Conservation (phyloP, 2,797 vertebrate species). For the Lophotriccus pileatus region DNA sequence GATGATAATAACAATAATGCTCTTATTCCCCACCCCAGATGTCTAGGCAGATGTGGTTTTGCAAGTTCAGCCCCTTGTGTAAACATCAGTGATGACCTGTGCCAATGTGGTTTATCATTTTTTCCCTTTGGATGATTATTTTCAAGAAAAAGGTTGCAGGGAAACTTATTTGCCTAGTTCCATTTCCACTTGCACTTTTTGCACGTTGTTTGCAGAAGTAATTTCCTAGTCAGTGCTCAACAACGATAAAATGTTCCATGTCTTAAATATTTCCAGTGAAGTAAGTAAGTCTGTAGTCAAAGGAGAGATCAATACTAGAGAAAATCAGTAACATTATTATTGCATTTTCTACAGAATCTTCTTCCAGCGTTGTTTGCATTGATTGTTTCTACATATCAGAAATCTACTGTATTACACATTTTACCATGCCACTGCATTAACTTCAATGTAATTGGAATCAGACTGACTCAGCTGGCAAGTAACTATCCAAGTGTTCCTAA, state of each 20-base stretch:
- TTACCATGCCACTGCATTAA: neutral
- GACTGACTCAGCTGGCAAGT: neutral
- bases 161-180: neutral
- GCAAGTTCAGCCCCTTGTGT: neutral
- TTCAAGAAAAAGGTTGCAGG: neutral
- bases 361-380: neutral
- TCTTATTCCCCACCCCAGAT: neutral
- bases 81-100: neutral
- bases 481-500: neutral
- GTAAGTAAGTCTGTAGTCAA: neutral
- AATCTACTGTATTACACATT: neutral
- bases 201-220: conserved; percentile 2
- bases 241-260: neutral
- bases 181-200: neutral
- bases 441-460: neutral
- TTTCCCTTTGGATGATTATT: neutral
- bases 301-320: conserved; percentile 8
- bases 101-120: neutral
- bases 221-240: conserved; percentile 12
- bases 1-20: neutral
- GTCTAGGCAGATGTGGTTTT: neutral
- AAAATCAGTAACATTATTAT: conserved; percentile 20
- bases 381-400: neutral
- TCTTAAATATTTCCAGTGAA: conserved; percentile 27
- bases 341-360: neutral